Evolutionary conservation across 1,140 invertebrate species (phyloP), one percentile per base, ranked within the genome.

Genomic region (Drusus annulatus): DNA sequence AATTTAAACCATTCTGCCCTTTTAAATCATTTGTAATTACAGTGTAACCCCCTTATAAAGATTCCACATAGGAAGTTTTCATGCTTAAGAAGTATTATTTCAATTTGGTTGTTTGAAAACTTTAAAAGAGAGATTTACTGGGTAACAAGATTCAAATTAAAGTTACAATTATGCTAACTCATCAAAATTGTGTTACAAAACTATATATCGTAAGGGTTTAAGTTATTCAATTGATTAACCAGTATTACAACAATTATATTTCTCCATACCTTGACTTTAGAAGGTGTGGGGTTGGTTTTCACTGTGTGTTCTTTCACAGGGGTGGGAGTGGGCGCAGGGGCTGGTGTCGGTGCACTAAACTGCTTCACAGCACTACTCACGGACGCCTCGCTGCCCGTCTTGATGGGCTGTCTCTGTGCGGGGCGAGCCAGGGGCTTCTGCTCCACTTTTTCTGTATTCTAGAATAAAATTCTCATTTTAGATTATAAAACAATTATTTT

Each of bases 311-410:
- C 36, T 10, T 45, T 45, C 1, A 7, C 36, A 13, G 10, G 10
- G 36, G 36, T 10, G 10, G 7, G 36, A 7, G 36, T 10, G 36
- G 36, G 36, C 0, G 68, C 36, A 56, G 25, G 69, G 8, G 69
- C 17, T 13, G 36, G 36, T 56, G 21, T 21, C 1, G 69, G 69
- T 17, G 69, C 50, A 77, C 50, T 83, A 23, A 83, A 83, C 63
- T 83, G 79, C 60, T 81, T 81, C 17, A 77, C 62, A 10, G 76
- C 60, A 51, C 68, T 81, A 5, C 50, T 28, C 7, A 83, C 79
- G 21, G 76, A 56, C 5, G 31, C 31, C 51, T 83, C 82, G 54
- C 80, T 79, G 15, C 82, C 82, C 4, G 82, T 83, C 31, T 83
- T 83, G 7, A 83, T 81, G 3, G 82, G 82, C 62, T 79, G 58